These are phyloP conservation scores for Nomada hirtipes DNA, from an alignment of 2,888 invertebrate species.

Conservation along the genomic window DNA sequence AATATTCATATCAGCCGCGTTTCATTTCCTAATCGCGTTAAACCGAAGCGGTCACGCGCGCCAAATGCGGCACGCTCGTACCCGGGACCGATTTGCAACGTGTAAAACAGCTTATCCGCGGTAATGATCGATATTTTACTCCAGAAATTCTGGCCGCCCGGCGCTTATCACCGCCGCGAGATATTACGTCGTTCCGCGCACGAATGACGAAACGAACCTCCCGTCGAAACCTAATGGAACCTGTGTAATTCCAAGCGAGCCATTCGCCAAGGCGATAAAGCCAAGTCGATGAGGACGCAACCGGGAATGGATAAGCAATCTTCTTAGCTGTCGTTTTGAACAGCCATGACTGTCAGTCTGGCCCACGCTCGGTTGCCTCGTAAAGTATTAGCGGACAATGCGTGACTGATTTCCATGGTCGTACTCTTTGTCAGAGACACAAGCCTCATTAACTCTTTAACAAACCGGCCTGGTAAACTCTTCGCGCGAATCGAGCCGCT, in stretches of 20 bases:
- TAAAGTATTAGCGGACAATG: constrained; percentile 70
- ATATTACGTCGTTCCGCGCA: constrained; percentile 35
- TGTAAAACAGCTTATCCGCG: constrained; percentile 39
- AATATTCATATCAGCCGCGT: neutral
- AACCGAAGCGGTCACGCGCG: neutral
- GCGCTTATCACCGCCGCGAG: constrained; percentile 36
- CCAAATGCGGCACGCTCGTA: neutral
- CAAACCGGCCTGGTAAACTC: constrained; percentile 44
- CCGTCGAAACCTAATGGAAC: constrained; percentile 38
- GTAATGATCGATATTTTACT: constrained; percentile 44
- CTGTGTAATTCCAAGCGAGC: constrained; percentile 45
- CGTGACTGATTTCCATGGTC: constrained; percentile 67
- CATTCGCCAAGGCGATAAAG: constrained; percentile 59
- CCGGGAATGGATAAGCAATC: constrained; percentile 70
- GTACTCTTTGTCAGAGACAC: constrained; percentile 64
- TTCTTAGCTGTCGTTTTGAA: constrained; percentile 68
- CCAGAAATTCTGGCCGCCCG: constrained; percentile 22
- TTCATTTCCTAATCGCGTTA: constrained; percentile 16
- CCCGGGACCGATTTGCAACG: constrained; percentile 3
- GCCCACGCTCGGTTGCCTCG: constrained; percentile 66
- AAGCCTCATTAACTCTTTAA: constrained; percentile 65
- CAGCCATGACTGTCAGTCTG: constrained; percentile 68
- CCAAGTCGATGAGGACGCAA: constrained; percentile 59
- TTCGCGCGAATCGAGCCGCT: constrained; percentile 23
- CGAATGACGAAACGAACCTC: constrained; percentile 20